These are phyloP conservation scores for Drosophila burlai DNA, from an alignment of 1,140 invertebrate genomes.

Conservation along the genomic window DNA sequence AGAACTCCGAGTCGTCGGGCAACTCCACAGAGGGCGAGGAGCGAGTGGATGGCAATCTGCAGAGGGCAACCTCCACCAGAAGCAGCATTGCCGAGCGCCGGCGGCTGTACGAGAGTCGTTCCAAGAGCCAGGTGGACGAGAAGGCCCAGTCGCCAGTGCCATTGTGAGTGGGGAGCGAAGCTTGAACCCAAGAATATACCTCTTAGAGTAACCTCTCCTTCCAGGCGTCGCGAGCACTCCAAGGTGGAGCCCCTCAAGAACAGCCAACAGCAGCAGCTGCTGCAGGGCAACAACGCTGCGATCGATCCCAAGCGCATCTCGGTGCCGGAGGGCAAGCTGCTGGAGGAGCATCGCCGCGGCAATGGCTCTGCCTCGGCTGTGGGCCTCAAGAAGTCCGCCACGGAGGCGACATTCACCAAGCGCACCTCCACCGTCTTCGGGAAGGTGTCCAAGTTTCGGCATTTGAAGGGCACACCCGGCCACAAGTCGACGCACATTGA, in stretches of 20 bases:
- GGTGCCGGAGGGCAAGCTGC: slow-evolving; percentile 76
- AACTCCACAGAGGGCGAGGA: slow-evolving; percentile 84
- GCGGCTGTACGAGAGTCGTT: slow-evolving; percentile 91
- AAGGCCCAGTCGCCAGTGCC: slow-evolving; percentile 90
- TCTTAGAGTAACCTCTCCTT: not conserved
- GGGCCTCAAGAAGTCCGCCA: slow-evolving; percentile 83
- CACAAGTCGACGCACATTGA: slow-evolving; percentile 97
- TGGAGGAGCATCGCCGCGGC: slow-evolving; percentile 74
- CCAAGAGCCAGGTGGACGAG: slow-evolving; percentile 88
- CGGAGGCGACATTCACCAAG: slow-evolving; percentile 89
- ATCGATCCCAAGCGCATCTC: slow-evolving; percentile 78
- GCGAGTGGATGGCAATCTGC: slow-evolving; percentile 81
- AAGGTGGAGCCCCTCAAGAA: slow-evolving; percentile 74
- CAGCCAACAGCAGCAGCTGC: slow-evolving; percentile 54
- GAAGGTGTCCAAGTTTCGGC: slow-evolving; percentile 96
- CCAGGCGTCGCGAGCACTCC: slow-evolving; percentile 75
- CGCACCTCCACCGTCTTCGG: slow-evolving; percentile 95
- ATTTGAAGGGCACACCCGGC: slow-evolving; percentile 94
- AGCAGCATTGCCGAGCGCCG: slow-evolving; percentile 92
- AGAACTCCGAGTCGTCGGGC: slow-evolving; percentile 83
- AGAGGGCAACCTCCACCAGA: slow-evolving; percentile 86
- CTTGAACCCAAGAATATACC: too few relatives aligned
- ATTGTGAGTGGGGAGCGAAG: slow-evolving; percentile 84
- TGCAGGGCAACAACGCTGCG: slow-evolving; percentile 17
- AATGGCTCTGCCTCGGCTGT: slow-evolving; percentile 46